phyloP scores from a whole-genome alignment of 2,113 vertebrate species.

The Clarias gariepinus region DNA sequence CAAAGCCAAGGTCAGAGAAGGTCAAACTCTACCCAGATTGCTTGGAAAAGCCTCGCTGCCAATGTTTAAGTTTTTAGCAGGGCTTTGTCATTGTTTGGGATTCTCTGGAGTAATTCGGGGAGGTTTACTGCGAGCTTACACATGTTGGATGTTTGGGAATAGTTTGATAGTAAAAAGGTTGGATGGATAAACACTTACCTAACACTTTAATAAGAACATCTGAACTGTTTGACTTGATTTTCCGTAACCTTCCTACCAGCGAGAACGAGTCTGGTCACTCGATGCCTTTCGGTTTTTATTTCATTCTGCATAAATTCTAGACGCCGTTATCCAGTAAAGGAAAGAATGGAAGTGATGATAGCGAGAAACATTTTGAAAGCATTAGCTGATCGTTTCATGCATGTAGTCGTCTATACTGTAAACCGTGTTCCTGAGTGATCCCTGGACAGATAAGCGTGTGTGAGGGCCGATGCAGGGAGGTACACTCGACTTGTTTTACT shows the following conservation, averaged over 20 bases:
- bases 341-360: background rate
- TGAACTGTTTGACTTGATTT: background rate
- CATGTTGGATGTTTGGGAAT: slow-evolving; percentile 42
- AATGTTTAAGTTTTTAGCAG: slow-evolving; percentile 31
- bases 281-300: background rate
- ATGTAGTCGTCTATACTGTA: background rate
- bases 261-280: background rate
- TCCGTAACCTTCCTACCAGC: background rate
- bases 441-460: background rate
- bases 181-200: background rate
- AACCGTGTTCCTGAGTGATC: background rate
- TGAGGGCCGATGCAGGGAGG: background rate
- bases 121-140: slow-evolving; percentile 25
- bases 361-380: background rate
- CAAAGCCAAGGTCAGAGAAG: background rate
- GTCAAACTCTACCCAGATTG: background rate
- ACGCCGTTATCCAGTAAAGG: background rate
- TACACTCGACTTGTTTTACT: background rate
- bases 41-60: background rate
- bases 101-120: slow-evolving; percentile 40
- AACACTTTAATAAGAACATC: background rate
- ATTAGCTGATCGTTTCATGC: background rate
- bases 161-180: slow-evolving; percentile 18
- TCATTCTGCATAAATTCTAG: background rate
- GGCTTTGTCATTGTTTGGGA: slow-evolving; percentile 47